Evolutionary conservation across 1,140 invertebrate genomes (phyloP).

Genomic region (Saxidomus purpurata): DNA sequence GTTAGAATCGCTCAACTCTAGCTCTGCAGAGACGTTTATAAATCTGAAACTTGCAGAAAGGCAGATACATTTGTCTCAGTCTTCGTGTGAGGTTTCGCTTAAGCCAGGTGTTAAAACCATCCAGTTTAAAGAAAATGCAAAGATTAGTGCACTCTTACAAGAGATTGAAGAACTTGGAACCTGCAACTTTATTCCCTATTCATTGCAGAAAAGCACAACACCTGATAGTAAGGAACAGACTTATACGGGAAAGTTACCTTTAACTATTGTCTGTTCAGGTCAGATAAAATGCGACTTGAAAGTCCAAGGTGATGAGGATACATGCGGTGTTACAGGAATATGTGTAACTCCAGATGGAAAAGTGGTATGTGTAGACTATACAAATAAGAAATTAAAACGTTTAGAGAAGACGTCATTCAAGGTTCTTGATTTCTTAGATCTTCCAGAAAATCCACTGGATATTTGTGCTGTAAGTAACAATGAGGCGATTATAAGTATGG

Average conservation of each 20-base stretch:
- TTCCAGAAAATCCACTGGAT: background rate
- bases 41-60: background rate
- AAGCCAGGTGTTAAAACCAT: background rate
- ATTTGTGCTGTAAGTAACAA: background rate
- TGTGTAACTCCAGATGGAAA: background rate
- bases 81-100: background rate
- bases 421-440: background rate
- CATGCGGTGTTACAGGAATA: background rate
- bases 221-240: background rate
- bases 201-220: background rate
- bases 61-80: background rate
- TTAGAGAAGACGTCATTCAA: background rate
- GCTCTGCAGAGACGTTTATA: background rate
- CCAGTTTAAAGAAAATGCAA: background rate
- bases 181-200: background rate
- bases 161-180: background rate
- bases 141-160: background rate
- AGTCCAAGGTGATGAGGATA: background rate
- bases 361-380: background rate
- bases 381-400: too few species aligned
- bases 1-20: background rate
- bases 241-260: background rate
- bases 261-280: background rate
- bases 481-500: background rate
- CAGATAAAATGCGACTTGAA: background rate